Evolutionary conservation across 2,113 vertebrate species (phyloP), one percentile per base, ranked within the genome.

Genomic region (Rhombomys opimus): DNA sequence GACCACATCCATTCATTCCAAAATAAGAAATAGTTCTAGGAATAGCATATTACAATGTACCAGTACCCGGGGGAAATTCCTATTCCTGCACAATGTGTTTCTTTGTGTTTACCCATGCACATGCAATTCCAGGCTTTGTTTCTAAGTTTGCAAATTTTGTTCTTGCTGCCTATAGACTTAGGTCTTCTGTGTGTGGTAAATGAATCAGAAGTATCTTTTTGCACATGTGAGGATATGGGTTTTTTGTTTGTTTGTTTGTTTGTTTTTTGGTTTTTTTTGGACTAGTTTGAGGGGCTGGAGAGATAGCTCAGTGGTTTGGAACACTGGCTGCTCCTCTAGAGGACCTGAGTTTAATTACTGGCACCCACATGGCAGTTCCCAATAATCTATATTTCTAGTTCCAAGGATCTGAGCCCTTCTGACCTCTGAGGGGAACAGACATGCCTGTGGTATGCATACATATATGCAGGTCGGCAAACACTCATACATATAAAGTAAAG

Each of bases 1-100:
- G n/a, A 13, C 72, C 23, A 73, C 63, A 91, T 35, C 72, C 27
- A 76, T 57, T 46, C 22, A 54, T 38, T 89, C 38, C 87, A 77
- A 87, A 91, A 46, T 11, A 77, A 84, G 87, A 95, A 81, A 57
- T 87, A 59, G 61, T 82, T 95, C 14, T 87, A 78, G 22, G 81
- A 68, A 87, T 72, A 63, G 7, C 1, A 20, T 78, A 82, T 61
- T 52, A 46, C 41, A 30, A 23, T 11, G 27, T 61, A 7, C 1
- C 13, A 9, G 4, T 17, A 32, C 25, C 20, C 35, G 80, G 12
- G 61, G 35, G 9, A 17, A 32, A 77, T 80, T 20, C 52, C n/a
- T 92, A 6, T 7, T 86, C 12, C 52, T 91, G 27, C 0, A 72
- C 22, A 27, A 5, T 59, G 22, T 65, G 15, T 54, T 91, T 63